Evolutionary conservation across 2,888 invertebrate species (phyloP).

Genomic region (Tenthredo livida): DNA sequence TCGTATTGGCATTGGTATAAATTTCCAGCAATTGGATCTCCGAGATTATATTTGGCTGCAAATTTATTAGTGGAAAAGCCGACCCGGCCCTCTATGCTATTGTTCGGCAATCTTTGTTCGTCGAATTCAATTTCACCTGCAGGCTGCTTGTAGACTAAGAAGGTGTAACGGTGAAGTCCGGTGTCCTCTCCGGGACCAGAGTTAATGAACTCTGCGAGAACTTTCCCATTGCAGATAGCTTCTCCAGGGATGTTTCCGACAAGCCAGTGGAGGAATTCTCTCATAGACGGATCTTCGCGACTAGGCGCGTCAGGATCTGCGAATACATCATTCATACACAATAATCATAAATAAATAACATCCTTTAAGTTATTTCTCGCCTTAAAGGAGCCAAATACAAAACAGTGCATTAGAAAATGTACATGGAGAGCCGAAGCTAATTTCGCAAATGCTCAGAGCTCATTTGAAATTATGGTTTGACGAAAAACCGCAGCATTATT

Average conservation of each 20-base stretch:
- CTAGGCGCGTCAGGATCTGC: constrained; percentile 95
- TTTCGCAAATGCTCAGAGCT: too few relatives aligned
- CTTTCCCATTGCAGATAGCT: constrained; percentile 86
- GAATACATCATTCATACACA: background rate
- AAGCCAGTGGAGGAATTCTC: constrained; percentile 96
- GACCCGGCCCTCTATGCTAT: constrained; percentile 80
- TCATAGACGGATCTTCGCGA: constrained; percentile 87
- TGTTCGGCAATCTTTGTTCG: constrained; percentile 81
- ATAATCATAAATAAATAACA: background rate
- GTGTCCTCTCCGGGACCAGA: constrained; percentile 91
- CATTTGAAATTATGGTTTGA: too few relatives aligned
- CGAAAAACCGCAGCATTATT: too few relatives aligned
- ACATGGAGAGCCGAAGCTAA: too few relatives aligned
- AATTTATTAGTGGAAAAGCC: constrained; percentile 86
- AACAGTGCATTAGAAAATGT: too few relatives aligned
- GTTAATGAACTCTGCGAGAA: constrained; percentile 88
- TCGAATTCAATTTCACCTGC: constrained; percentile 80
- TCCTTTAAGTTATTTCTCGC: background rate
- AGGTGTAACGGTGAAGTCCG: constrained; percentile 89
- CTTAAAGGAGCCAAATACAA: too few relatives aligned
- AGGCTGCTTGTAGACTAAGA: constrained; percentile 87
- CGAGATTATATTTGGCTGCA: constrained; percentile 90
- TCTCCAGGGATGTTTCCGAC: constrained; percentile 91
- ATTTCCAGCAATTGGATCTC: constrained; percentile 91
- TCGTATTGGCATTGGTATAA: constrained; percentile 93